phyloP scores from a whole-genome alignment of 1,140 invertebrate genomes.

The Tachypleus tridentatus region DNA sequence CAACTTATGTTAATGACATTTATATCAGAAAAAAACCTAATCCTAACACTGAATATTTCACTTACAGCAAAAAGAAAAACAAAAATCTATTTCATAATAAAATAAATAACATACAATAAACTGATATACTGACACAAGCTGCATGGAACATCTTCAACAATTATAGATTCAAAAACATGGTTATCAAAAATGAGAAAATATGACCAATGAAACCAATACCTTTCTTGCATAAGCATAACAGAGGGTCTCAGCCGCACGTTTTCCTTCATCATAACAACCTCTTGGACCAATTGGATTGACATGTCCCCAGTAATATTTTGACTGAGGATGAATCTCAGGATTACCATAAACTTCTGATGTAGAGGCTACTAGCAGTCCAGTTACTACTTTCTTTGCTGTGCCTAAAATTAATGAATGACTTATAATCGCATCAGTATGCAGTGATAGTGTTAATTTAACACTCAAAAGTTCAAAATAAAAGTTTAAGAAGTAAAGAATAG shows the following conservation, averaged over 20 bases:
- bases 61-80: too few relatives aligned
- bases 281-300: constrained; percentile 92
- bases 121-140: too few relatives aligned
- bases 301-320: constrained; percentile 95
- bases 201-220: constrained; percentile 27
- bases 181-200: not conserved
- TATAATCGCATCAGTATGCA: too few relatives aligned
- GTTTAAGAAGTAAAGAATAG: too few relatives aligned
- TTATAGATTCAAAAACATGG: not conserved
- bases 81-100: too few relatives aligned
- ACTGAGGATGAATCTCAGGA: constrained; percentile 90
- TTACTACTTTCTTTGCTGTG: constrained; percentile 83
- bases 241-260: constrained; percentile 90
- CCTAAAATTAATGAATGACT: constrained; percentile 38
- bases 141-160: too few relatives aligned
- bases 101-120: too few relatives aligned
- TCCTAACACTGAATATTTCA: too few relatives aligned
- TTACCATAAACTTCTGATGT: constrained; percentile 98
- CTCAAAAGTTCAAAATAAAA: too few relatives aligned
- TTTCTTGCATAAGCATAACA: constrained; percentile 96
- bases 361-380: constrained; percentile 88
- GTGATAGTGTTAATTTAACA: too few relatives aligned
- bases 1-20: too few relatives aligned
- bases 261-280: constrained; percentile 98
- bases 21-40: too few relatives aligned